Percentiles rank a stretch among this genome's conserved stretches.
Conservation (phyloP, 2,888 invertebrate species). For the Archips xylosteana region DNA sequence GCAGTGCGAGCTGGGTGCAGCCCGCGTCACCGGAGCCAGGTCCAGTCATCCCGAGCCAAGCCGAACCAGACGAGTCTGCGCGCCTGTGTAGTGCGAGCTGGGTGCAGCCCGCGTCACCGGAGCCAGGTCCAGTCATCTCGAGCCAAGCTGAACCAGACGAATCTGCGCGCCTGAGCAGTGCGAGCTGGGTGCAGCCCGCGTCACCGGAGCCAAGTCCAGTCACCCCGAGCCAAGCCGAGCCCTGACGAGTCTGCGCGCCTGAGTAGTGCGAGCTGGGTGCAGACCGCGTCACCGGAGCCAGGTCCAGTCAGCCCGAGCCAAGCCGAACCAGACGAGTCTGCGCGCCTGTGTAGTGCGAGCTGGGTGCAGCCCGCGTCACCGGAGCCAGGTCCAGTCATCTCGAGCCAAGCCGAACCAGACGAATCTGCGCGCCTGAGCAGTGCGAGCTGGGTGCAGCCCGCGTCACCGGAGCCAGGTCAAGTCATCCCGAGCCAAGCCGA, state of each 20-base stretch:
- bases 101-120: conserved; percentile 2
- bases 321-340: neutral
- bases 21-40: neutral
- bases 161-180: neutral
- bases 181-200: conserved; percentile 1
- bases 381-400: neutral
- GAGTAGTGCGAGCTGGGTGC: neutral
- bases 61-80: neutral
- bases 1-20: conserved; percentile 1
- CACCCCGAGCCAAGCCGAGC: neutral
- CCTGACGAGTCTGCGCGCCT: neutral
- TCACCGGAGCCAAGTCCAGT: neutral
- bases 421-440: neutral
- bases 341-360: too few relatives aligned
- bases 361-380: neutral
- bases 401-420: neutral
- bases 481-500: neutral
- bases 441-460: conserved; percentile 1
- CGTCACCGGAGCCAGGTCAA: neutral
- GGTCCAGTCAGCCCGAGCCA: conserved; percentile 9
- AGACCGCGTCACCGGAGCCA: neutral
- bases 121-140: neutral
- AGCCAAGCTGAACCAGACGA: neutral
- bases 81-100: neutral
- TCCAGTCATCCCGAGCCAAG: neutral